Evolutionary conservation across 2,113 vertebrate genomes (phyloP).

Genomic region (Scalopus aquaticus): DNA sequence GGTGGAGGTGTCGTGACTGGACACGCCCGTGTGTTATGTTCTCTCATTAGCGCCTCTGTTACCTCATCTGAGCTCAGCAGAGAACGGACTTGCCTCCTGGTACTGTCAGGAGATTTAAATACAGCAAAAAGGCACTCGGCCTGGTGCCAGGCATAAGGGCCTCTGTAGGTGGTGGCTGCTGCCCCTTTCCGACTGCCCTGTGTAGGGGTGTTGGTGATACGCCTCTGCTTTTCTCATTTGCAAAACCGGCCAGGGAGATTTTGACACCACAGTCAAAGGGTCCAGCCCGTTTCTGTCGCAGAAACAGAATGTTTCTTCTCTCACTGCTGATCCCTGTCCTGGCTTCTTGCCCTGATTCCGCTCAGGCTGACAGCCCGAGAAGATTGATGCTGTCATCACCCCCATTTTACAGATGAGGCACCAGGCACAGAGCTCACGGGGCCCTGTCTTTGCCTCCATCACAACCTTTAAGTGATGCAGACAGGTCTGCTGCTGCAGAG

Average conservation of each 20-base stretch:
- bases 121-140: neutral
- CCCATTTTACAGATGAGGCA: neutral
- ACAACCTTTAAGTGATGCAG: neutral
- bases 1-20: neutral
- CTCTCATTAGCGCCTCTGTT: neutral
- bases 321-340: neutral
- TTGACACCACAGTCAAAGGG: neutral
- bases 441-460: neutral
- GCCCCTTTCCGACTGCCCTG: too few species aligned
- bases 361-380: neutral
- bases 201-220: too few species aligned
- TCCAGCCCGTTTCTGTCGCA: accelerated
- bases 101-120: neutral
- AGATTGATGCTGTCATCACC: neutral
- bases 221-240: neutral
- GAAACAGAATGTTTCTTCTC: neutral
- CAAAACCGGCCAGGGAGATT: neutral
- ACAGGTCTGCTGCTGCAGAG: neutral
- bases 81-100: neutral
- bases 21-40: accelerated
- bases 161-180: neutral
- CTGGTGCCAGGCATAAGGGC: neutral
- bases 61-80: neutral
- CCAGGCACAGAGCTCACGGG: neutral
- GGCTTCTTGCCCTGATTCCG: neutral